A percentile compares a stretch with the other conserved stretches of the same genome.
Conservation (phyloP, 1,140 invertebrate species). For the Teleopsis dalmanni region DNA sequence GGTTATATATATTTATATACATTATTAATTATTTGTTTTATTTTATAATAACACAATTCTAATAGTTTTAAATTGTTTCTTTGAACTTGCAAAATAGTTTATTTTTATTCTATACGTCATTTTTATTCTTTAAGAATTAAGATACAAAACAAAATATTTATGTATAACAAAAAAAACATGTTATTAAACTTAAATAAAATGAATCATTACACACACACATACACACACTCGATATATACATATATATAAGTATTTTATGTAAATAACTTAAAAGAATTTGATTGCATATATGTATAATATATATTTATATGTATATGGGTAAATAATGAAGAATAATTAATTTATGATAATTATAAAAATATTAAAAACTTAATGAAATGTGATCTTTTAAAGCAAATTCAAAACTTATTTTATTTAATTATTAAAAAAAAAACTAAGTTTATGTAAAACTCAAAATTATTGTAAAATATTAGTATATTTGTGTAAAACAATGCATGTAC, state of each 20-base stretch:
- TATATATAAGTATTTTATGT: conserved; percentile 30
- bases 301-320: not conserved
- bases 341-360: conserved; percentile 7
- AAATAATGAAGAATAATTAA: not conserved
- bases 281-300: conserved; percentile 8
- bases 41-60: too few relatives aligned
- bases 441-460: conserved; percentile 9
- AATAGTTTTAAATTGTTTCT: too few relatives aligned
- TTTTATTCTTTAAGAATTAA: too few relatives aligned
- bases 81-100: too few relatives aligned
- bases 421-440: conserved; percentile 19
- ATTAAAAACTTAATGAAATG: conserved; percentile 39
- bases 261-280: conserved; percentile 3
- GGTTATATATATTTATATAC: too few relatives aligned
- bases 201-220: conserved; percentile 10
- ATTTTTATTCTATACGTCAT: too few relatives aligned
- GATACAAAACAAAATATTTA: too few relatives aligned
- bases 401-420: too few relatives aligned
- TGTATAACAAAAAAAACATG: too few relatives aligned
- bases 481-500: not conserved
- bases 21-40: conserved; percentile 8
- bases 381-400: conserved; percentile 37
- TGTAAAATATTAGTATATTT: conserved; percentile 14
- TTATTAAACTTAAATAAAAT: conserved; percentile 3
- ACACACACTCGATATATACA: conserved; percentile 16